Evolutionary conservation across 2,797 vertebrate species (phyloP).

Genomic region (Antennarius maculatus): DNA sequence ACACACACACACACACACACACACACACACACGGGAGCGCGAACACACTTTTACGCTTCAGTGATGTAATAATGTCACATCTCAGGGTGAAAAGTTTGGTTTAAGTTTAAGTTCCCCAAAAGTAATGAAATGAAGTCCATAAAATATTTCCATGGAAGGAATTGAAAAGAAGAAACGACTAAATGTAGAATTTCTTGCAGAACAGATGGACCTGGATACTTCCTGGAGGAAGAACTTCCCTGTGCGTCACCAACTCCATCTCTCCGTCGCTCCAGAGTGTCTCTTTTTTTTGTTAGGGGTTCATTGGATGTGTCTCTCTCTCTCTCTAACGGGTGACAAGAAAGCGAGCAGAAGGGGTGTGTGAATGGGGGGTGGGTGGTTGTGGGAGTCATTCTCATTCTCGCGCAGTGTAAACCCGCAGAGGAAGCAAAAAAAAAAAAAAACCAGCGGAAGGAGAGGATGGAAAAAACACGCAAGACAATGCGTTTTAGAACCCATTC

Average conservation of each 20-base stretch:
- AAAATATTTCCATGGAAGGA: no score
- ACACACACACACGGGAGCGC: no score
- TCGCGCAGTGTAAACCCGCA: slow-evolving; percentile 84
- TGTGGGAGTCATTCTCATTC: slow-evolving; percentile 78
- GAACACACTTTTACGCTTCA: background rate
- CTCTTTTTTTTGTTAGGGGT: slow-evolving; percentile 85
- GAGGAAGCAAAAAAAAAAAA: slow-evolving; percentile 59
- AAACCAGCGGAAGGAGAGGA: slow-evolving; percentile 72
- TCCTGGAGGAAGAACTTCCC: slow-evolving; percentile 21
- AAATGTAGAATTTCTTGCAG: no score
- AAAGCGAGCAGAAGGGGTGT: slow-evolving; percentile 32
- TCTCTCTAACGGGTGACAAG: slow-evolving; percentile 70
- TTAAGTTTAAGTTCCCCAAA: no score
- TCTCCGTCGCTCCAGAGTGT: slow-evolving; percentile 70
- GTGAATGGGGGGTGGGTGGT: slow-evolving; percentile 22
- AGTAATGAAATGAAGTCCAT: no score
- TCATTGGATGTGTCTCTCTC: slow-evolving; percentile 88
- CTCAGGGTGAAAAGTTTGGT: no score
- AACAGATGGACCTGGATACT: no score
- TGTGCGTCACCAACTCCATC: slow-evolving; percentile 56
- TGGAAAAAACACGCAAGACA: background rate
- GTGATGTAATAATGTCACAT: no score
- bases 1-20: no score
- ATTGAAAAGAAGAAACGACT: no score
- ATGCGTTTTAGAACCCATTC: no score